phyloP scores from a whole-genome alignment of 2,888 invertebrate species.

The Tromatobia lineatoria region DNA sequence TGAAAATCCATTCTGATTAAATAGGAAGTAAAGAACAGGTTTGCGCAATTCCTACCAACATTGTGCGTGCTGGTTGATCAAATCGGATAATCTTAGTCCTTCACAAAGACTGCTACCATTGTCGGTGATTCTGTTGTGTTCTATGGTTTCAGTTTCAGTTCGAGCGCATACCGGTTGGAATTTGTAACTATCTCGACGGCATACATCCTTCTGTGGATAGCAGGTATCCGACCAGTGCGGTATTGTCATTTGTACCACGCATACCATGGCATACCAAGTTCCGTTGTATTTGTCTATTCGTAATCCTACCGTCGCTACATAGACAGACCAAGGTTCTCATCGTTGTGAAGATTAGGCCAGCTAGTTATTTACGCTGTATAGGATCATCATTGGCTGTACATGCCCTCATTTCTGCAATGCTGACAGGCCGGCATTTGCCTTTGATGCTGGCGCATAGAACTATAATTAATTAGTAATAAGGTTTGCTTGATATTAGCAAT shows the following conservation, averaged over 20 bases:
- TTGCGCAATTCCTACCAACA: conserved; percentile 10
- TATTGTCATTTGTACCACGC: conserved; percentile 7
- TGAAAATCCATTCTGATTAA: conserved; percentile 15
- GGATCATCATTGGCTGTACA: neutral
- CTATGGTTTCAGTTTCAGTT: conserved; percentile 14
- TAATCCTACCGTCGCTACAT: neutral
- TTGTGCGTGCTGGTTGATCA: conserved; percentile 3
- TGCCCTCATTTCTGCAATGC: neutral
- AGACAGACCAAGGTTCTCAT: neutral
- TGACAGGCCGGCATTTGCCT: neutral
- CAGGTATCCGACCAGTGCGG: neutral
- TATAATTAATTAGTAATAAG: neutral
- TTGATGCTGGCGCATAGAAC: neutral
- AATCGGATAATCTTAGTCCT: conserved; percentile 37
- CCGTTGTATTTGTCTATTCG: neutral
- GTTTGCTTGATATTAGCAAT: neutral
- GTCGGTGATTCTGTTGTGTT: neutral
- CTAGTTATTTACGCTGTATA: neutral
- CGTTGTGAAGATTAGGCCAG: conserved; percentile 6
- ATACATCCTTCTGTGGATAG: neutral
- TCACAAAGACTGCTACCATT: conserved; percentile 10
- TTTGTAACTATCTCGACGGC: neutral
- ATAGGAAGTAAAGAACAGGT: neutral
- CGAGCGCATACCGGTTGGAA: neutral
- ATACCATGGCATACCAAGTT: conserved; percentile 1